Percentiles rank a stretch among this genome's conserved stretches.
Evolutionary conservation across 2,888 invertebrate genomes (phyloP).

Genomic region (Ferrisia virgata): DNA sequence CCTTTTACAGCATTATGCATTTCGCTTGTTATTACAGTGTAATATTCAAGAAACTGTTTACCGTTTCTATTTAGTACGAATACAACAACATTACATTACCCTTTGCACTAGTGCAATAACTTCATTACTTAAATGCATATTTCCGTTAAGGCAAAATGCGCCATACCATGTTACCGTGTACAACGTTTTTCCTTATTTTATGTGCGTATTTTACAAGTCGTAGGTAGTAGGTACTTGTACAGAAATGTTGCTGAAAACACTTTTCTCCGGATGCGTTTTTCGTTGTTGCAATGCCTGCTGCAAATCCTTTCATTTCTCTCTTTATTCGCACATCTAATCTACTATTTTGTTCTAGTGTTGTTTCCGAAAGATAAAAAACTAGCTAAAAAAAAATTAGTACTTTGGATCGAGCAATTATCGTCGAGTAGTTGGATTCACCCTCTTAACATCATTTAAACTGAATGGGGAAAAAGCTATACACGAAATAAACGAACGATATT

Average conservation of each 20-base stretch:
- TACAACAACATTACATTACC: constrained; percentile 15
- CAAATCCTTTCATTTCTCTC: not conserved
- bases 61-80: constrained; percentile 22
- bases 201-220: not conserved
- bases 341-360: not conserved
- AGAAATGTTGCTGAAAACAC: not conserved
- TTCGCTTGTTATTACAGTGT: constrained; percentile 11
- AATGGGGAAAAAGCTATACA: not conserved
- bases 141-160: not conserved
- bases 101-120: constrained; percentile 24
- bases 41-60: constrained; percentile 30
- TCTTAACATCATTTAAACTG: too few relatives aligned
- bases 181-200: constrained; percentile 24
- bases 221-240: too few relatives aligned
- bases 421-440: not conserved
- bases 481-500: not conserved
- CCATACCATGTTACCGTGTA: not conserved
- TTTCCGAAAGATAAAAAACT: not conserved
- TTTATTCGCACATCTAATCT: not conserved
- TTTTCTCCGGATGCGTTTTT: not conserved
- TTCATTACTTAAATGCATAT: constrained; percentile 30
- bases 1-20: not conserved
- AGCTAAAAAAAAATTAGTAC: not conserved
- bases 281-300: not conserved
- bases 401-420: not conserved